Conservation (phyloP, 2,113 vertebrate species). For the Callochromis pleurospilus region DNA sequence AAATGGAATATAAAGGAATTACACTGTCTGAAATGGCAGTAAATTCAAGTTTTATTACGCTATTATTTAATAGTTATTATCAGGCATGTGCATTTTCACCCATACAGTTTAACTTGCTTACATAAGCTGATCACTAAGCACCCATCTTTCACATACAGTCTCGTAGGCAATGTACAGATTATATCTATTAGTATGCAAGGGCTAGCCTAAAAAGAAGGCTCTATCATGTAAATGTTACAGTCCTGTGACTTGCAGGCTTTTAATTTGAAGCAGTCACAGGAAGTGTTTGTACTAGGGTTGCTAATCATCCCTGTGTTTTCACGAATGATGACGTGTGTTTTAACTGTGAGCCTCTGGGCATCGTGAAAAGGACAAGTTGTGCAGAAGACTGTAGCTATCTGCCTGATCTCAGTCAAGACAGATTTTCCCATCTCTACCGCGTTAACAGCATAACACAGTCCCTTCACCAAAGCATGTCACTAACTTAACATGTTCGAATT, state of each 20-base stretch:
- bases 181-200: neutral
- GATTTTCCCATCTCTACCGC: neutral
- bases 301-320: neutral
- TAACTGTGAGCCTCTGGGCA: neutral
- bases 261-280: neutral
- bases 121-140: neutral
- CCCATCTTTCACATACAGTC: neutral
- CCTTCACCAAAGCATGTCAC: neutral
- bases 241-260: neutral
- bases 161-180: fast-evolving
- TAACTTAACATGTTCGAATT: fast-evolving
- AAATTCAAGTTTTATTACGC: neutral
- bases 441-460: neutral
- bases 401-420: neutral
- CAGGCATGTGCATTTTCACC: neutral
- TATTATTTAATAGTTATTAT: neutral
- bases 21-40: neutral
- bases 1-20: neutral
- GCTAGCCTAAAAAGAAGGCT: neutral
- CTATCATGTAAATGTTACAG: neutral
- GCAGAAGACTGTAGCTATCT: neutral
- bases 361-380: neutral
- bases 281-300: neutral
- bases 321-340: neutral
- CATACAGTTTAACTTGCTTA: neutral